Base-by-base conservation (phyloP, 2,113 vertebrate species). In the Eclectus roratus region DNA sequence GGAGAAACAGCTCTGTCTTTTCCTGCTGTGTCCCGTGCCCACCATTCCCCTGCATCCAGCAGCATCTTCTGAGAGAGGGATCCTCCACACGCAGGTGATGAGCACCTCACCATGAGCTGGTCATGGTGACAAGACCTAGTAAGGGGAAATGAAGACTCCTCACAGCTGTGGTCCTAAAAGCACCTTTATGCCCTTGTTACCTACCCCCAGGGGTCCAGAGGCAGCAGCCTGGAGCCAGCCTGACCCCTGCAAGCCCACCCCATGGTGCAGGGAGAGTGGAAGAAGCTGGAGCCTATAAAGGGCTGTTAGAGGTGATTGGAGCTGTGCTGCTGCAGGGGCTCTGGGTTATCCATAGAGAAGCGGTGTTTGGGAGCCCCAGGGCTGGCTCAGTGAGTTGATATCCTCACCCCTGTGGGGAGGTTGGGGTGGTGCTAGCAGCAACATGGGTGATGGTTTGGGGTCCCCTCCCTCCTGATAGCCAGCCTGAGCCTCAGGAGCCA, bases 291-390 rank as follows among this genome's bases (percentile, higher is more conserved):
- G n/a, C 43, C 66, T 23, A 2, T 23, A 4, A 73, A 52, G 23
- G 8, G 43, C 19, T 60, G 31, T 10, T 17, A 6, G 55, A 21
- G 43, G 31, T 0, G 8, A 7, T 5, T 7, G 8, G 47, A 47
- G 41, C 33, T n/a, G 70, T 43, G 87, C 46, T 79, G 70, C 65
- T 74, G 50, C 4, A 2, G 29, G 10, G 15, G 27, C 6, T 33
- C 37, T 63, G 31, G 60, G 33, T 15, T n/a, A 23, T n/a, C 56
- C 56, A 58, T 15, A n/a, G 63, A 65, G 9, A 3, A 41, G n/a
- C 15, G 39, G 4, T 12, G 23, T 37, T 0, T 58, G 14, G 10
- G 27, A 3, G 1, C 1, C 3, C 31, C 4, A 2, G 7, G n/a
- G 23, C 12, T 87, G 69, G 12, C 49, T 61, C 1, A 8, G 61